A percentile compares a stretch with the other conserved stretches of the same genome.
Conservation (phyloP, 2,888 invertebrate species). For the Pycnomerus fuliginosus region DNA sequence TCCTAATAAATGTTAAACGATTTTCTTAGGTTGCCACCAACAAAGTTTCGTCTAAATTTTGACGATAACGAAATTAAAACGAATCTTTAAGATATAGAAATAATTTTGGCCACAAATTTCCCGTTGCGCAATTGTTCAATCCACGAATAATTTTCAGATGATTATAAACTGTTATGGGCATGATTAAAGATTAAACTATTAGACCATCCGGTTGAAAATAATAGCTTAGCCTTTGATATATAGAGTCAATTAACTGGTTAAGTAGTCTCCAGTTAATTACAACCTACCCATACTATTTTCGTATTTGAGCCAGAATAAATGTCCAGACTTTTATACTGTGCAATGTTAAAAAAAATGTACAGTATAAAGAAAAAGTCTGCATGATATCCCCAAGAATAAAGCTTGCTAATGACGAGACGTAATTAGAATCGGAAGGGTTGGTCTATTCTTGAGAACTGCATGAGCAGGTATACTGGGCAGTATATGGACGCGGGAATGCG, state of each 20-base stretch:
- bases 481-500: slow-evolving; percentile 25
- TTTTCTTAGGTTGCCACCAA: no score
- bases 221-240: slow-evolving; percentile 38
- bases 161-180: slow-evolving; percentile 16
- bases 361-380: no score
- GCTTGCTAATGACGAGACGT: slow-evolving; percentile 35
- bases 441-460: slow-evolving; percentile 43
- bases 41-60: no score
- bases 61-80: no score
- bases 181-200: slow-evolving; percentile 36
- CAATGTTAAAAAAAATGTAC: slow-evolving; percentile 12
- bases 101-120: no score
- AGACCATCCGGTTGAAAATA: slow-evolving; percentile 41
- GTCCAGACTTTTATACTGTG: slow-evolving; percentile 4
- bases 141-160: slow-evolving; percentile 14
- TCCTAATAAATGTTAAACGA: no score
- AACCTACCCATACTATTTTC: slow-evolving; percentile 34
- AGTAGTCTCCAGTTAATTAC: slow-evolving; percentile 40
- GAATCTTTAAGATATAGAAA: no score
- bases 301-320: slow-evolving; percentile 21
- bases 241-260: slow-evolving; percentile 39
- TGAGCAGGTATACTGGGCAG: slow-evolving; percentile 29
- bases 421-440: slow-evolving; percentile 40
- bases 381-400: slow-evolving; percentile 21
- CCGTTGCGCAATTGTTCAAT: slow-evolving; percentile 14